Conservation (phyloP, 2,113 vertebrate genomes). For the Arvicanthis niloticus region DNA sequence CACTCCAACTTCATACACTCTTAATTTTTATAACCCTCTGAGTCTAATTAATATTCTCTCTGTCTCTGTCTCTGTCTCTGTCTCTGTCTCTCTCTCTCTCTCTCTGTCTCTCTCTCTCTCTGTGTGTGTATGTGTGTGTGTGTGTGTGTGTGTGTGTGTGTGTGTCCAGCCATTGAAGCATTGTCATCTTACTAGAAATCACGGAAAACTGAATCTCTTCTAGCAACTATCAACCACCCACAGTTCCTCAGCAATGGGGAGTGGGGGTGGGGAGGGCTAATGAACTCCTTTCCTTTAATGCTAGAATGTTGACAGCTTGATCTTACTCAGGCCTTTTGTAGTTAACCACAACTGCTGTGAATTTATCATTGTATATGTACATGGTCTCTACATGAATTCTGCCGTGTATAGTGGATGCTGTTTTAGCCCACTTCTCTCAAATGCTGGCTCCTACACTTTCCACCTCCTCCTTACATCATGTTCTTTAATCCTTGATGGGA, state of each 20-base stretch:
- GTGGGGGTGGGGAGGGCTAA: not conserved
- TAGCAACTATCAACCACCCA: not conserved
- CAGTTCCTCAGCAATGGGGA: not conserved
- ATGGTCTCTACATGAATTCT: not conserved
- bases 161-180: not conserved
- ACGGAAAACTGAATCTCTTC: not conserved
- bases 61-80: not conserved
- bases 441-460: not conserved
- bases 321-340: not conserved
- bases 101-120: not conserved
- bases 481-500: not conserved
- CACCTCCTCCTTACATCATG: not conserved
- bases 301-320: not conserved
- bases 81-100: not conserved
- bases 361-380: not conserved
- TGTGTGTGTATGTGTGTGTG: not conserved
- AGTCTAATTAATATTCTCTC: not conserved
- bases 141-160: not conserved
- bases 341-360: not conserved
- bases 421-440: not conserved
- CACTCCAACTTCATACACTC: not conserved
- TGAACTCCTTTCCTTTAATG: too few species aligned
- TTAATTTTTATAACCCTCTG: not conserved
- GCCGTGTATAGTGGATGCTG: not conserved
- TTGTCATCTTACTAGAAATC: not conserved